Conservation (phyloP, 2,113 vertebrate genomes). For the human (Homo sapiens) region DNA sequence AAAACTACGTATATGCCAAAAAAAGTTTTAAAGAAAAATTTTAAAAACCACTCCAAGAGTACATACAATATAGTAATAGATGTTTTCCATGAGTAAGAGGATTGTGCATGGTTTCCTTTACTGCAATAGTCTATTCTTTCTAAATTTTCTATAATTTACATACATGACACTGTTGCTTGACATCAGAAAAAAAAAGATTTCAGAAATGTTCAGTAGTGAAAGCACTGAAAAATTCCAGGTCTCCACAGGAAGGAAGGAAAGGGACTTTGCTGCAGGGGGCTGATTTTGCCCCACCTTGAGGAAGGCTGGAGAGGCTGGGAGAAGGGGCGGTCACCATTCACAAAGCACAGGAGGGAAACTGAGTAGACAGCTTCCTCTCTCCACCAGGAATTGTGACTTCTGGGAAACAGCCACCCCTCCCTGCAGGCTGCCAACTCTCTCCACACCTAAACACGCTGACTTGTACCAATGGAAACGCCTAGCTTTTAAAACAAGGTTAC, state of each 20-base stretch:
- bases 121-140: neutral
- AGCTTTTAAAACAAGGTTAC: neutral
- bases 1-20: neutral
- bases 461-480: neutral
- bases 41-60: neutral
- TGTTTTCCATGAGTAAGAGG: neutral
- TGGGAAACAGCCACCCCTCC: neutral
- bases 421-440: neutral
- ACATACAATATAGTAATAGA: neutral
- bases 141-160: conserved; percentile 1
- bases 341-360: neutral
- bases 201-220: neutral
- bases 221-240: neutral
- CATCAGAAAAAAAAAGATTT: neutral
- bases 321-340: fast-evolving
- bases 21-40: neutral
- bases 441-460: neutral
- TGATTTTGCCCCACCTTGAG: too few relatives aligned
- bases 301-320: neutral
- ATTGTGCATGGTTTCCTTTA: neutral
- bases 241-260: neutral
- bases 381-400: neutral
- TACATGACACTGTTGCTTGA: neutral
- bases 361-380: neutral
- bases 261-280: neutral